A percentile compares a stretch with the other conserved stretches of the same genome.
Conservation (phyloP, 1,140 invertebrate species). For the Drosophila equinoxialis region DNA sequence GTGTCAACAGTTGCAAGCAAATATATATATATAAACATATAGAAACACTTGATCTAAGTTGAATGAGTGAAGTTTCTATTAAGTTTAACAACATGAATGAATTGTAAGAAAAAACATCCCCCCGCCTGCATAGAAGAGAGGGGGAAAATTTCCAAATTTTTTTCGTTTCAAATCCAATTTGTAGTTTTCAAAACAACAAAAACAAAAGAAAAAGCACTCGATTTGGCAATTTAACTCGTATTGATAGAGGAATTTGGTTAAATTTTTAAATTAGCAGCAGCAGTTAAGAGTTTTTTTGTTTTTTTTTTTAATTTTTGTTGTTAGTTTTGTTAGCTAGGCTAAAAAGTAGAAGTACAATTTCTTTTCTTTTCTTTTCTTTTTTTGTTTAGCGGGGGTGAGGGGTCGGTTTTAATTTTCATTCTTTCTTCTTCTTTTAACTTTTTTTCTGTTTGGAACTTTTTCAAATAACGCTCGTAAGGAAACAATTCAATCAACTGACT, state of each 20-base stretch:
- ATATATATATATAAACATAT: conserved; percentile 15
- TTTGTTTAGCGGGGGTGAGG: neutral
- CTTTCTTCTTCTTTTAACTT: conserved; percentile 22
- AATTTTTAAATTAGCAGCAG: neutral
- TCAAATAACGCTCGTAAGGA: conserved; percentile 65
- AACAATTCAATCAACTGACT: neutral
- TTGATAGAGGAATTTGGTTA: neutral
- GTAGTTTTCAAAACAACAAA: no score
- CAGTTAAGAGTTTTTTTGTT: conserved; percentile 8
- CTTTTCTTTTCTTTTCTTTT: conserved; percentile 31
- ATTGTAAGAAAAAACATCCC: neutral
- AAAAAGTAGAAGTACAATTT: conserved; percentile 49
- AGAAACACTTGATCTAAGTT: conserved; percentile 10
- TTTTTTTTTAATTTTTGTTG: neutral
- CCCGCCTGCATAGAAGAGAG: no score
- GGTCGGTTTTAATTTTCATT: conserved; percentile 9
- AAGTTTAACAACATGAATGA: conserved; percentile 3
- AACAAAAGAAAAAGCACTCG: neutral
- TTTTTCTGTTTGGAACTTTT: conserved; percentile 61
- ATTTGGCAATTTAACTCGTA: neutral
- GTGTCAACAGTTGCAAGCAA: conserved; percentile 10
- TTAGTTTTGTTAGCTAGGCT: conserved; percentile 11
- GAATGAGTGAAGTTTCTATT: conserved; percentile 9
- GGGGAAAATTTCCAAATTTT: neutral
- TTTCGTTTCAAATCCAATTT: neutral